phyloP scores from a whole-genome alignment of 2,113 vertebrate genomes.

The Sporophila hypoxantha region DNA sequence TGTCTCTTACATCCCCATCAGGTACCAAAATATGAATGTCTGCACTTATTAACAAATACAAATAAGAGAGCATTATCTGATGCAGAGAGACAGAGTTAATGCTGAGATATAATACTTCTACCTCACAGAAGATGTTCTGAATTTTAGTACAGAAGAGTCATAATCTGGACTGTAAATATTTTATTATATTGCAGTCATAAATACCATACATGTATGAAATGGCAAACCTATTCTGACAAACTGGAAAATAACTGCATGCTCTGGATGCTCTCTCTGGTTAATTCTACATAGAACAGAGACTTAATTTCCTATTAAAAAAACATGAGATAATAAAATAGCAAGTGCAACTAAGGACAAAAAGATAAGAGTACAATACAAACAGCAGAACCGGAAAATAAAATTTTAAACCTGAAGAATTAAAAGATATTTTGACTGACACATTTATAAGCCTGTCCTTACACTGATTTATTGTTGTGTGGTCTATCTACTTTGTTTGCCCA shows the following conservation, averaged over 20 bases:
- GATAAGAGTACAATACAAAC: background rate
- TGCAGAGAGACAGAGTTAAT: background rate
- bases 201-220: background rate
- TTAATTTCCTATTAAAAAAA: constrained; percentile 30
- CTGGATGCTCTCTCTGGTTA: constrained; percentile 1
- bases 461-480: background rate
- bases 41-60: constrained; percentile 59
- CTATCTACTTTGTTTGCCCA: background rate
- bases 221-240: constrained; percentile 23
- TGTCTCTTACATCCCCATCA: constrained; percentile 61
- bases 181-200: constrained; percentile 23
- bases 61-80: constrained; percentile 42
- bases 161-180: constrained; percentile 45
- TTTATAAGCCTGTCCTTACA: background rate
- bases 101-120: background rate
- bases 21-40: constrained; percentile 61
- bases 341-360: constrained; percentile 41
- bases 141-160: background rate
- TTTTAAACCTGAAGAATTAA: constrained; percentile 8
- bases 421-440: background rate
- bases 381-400: background rate
- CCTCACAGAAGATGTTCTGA: constrained; percentile 20
- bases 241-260: background rate
- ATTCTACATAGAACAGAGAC: background rate
- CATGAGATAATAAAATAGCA: constrained; percentile 17